phyloP scores from a whole-genome alignment of 1,140 invertebrate species.

The Magallana angulata region DNA sequence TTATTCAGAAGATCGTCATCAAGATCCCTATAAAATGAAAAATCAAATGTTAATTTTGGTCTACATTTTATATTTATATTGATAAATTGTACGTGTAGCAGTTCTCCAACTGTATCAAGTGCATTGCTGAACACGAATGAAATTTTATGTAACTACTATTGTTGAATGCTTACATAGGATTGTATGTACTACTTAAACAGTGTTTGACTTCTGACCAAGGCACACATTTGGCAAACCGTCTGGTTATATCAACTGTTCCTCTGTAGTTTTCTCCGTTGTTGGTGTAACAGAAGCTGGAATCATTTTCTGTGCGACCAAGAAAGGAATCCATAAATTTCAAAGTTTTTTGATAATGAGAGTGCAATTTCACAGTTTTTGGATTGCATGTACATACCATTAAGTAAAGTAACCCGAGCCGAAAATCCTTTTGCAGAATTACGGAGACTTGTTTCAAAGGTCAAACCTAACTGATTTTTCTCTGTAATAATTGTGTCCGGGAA shows the following conservation, averaged over 20 bases:
- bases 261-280: conserved; percentile 46
- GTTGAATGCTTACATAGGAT: conserved; percentile 16
- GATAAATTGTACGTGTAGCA: too few relatives aligned
- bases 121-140: too few relatives aligned
- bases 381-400: conserved; percentile 10
- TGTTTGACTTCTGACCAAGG: conserved; percentile 42
- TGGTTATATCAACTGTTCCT: conserved; percentile 43
- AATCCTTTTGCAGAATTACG: conserved; percentile 24
- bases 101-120: too few relatives aligned
- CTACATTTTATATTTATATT: too few relatives aligned
- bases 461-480: conserved; percentile 47
- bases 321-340: background rate
- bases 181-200: conserved; percentile 37
- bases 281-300: conserved; percentile 32
- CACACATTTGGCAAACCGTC: conserved; percentile 43
- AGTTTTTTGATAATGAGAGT: background rate
- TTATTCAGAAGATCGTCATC: conserved; percentile 87
- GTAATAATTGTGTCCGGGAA: conserved; percentile 23
- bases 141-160: too few relatives aligned
- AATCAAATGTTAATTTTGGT: too few relatives aligned
- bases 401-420: conserved; percentile 23
- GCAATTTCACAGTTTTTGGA: too few relatives aligned
- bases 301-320: background rate
- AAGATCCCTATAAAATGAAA: conserved; percentile 54
- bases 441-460: conserved; percentile 37